These are phyloP conservation scores for Lemur catta DNA, from an alignment of 2,797 vertebrate species.

Conservation along the genomic window DNA sequence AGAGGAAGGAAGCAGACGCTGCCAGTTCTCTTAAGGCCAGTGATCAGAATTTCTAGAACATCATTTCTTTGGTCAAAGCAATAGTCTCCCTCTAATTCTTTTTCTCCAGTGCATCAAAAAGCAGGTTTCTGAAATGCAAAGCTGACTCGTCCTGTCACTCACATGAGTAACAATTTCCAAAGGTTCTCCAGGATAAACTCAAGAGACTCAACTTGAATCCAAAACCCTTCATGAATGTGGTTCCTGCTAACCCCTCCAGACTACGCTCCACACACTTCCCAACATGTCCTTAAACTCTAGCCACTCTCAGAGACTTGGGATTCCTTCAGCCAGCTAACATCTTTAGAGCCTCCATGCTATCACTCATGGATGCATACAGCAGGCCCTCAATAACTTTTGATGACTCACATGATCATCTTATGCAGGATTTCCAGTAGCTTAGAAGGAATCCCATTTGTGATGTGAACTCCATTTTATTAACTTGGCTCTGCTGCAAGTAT, in stretches of 20 bases:
- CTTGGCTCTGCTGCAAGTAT: background rate
- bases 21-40: background rate
- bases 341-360: background rate
- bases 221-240: background rate
- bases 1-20: background rate
- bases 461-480: background rate
- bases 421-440: background rate
- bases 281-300: background rate
- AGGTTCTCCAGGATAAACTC: background rate
- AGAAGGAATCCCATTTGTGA: background rate
- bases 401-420: background rate
- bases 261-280: background rate
- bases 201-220: background rate
- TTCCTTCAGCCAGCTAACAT: background rate
- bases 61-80: background rate
- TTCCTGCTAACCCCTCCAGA: background rate
- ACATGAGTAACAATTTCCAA: background rate
- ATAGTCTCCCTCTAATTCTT: background rate
- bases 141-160: background rate
- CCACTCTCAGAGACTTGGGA: too few relatives aligned
- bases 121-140: conserved; percentile 6
- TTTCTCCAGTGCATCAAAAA: background rate
- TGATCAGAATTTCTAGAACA: background rate
- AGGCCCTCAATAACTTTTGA: background rate
- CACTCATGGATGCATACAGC: background rate